These are phyloP conservation scores for Galago senegalensis DNA, from an alignment of 2,797 vertebrate species.

Conservation along the genomic window DNA sequence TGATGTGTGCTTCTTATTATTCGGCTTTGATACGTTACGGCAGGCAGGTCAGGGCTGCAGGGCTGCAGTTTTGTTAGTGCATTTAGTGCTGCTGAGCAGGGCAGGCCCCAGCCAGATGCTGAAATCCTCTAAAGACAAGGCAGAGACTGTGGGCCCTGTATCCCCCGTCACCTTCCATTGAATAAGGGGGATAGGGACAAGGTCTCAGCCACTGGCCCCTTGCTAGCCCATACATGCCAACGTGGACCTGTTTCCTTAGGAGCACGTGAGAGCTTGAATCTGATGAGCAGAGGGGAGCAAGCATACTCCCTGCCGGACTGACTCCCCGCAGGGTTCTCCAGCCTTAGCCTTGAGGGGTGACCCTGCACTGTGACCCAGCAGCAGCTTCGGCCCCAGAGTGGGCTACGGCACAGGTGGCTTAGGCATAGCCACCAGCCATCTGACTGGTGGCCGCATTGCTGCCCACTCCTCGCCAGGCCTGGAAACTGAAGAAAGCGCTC, in stretches of 20 bases:
- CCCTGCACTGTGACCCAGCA: background rate
- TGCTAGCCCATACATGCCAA: background rate
- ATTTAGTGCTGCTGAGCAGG: conserved; percentile 81
- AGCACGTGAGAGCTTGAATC: background rate
- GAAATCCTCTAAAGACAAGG: conserved; percentile 13
- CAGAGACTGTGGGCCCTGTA: background rate
- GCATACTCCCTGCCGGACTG: background rate
- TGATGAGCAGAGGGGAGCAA: background rate
- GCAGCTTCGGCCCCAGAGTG: background rate
- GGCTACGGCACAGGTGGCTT: background rate
- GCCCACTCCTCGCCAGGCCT: conserved; percentile 92
- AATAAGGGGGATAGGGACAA: background rate
- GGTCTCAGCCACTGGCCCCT: background rate
- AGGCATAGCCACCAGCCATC: conserved; percentile 89
- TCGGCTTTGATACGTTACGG: background rate
- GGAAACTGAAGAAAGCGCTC: conserved; percentile 94
- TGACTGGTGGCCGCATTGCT: conserved; percentile 93
- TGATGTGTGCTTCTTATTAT: conserved; percentile 27
- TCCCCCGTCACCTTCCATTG: conserved; percentile 65
- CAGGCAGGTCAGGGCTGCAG: background rate
- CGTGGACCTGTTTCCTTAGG: background rate
- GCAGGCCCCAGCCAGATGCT: background rate
- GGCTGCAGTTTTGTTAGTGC: conserved; percentile 83
- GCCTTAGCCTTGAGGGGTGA: background rate
- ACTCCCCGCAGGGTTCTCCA: background rate